These are phyloP conservation scores for Stegana nigrithorax DNA, from an alignment of 2,888 invertebrate species.

Conservation along the genomic window DNA sequence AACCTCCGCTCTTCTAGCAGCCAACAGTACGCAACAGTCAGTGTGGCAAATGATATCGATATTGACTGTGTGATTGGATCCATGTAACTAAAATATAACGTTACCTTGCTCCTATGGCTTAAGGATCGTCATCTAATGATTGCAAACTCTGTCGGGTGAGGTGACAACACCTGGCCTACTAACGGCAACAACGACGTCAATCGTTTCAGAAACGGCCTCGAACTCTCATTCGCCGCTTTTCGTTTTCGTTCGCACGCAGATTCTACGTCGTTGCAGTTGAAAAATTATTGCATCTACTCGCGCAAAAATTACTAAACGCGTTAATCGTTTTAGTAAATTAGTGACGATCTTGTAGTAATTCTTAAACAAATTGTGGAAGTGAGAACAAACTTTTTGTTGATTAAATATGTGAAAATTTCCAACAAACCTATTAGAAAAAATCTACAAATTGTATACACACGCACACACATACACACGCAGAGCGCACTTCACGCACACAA, in stretches of 20 bases:
- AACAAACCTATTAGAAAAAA: conserved; percentile 50
- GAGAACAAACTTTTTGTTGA: conserved; percentile 27
- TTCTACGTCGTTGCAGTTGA: conserved; percentile 56
- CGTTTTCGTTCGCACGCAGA: conserved; percentile 16
- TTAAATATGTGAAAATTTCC: conserved; percentile 37
- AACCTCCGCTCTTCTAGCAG: too few species aligned
- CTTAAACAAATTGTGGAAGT: conserved; percentile 41
- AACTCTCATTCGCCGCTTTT: conserved; percentile 9
- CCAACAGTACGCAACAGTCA: too few species aligned
- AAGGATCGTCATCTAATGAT: too few species aligned
- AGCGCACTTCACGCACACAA: conserved; percentile 46
- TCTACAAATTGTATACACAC: conserved; percentile 52
- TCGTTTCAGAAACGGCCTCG: not conserved
- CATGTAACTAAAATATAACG: too few species aligned
- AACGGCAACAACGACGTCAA: not conserved
- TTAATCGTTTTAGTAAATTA: too few species aligned
- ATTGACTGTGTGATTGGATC: too few species aligned
- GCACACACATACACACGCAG: conserved; percentile 38
- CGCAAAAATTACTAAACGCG: too few species aligned
- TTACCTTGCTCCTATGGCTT: too few species aligned
- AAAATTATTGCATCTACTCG: not conserved
- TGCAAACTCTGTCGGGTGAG: too few species aligned
- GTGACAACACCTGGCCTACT: not conserved
- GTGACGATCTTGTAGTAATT: conserved; percentile 34
- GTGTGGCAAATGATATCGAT: too few species aligned